These are phyloP conservation scores for Probosciger aterrimus DNA, from an alignment of 2,113 vertebrate species.

Conservation along the genomic window DNA sequence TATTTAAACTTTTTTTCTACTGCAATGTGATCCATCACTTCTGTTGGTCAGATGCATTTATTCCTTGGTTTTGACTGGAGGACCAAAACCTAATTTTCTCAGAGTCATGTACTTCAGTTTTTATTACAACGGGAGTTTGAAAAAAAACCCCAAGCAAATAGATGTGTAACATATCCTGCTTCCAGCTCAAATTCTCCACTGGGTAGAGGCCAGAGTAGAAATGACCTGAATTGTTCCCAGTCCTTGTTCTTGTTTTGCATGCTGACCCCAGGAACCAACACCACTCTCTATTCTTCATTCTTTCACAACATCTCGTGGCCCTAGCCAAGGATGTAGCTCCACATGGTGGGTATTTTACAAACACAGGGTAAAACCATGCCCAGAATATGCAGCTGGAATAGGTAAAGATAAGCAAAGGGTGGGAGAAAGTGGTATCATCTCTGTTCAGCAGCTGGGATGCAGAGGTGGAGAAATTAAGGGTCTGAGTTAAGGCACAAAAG, in stretches of 20 bases:
- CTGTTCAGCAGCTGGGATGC: background rate
- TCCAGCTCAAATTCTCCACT: background rate
- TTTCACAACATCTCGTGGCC: background rate
- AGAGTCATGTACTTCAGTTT: background rate
- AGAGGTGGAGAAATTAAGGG: background rate
- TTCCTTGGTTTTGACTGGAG: background rate
- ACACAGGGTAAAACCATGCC: background rate
- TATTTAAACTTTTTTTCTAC: background rate
- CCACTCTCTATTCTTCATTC: background rate
- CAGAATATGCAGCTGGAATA: background rate
- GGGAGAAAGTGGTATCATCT: background rate
- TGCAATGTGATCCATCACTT: background rate
- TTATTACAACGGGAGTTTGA: background rate
- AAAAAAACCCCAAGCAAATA: background rate
- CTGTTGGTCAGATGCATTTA: background rate
- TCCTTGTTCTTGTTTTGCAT: background rate
- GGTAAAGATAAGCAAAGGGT: background rate
- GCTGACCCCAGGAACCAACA: background rate
- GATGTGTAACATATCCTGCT: background rate
- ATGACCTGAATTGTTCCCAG: background rate
- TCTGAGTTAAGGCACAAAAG: background rate
- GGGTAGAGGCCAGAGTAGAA: background rate
- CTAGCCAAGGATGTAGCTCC: background rate
- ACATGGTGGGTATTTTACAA: background rate
- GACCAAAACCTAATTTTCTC: constrained; percentile 5